Evolutionary conservation across 2,797 vertebrate species (phyloP).

Genomic region (Poeciliopsis infans): DNA sequence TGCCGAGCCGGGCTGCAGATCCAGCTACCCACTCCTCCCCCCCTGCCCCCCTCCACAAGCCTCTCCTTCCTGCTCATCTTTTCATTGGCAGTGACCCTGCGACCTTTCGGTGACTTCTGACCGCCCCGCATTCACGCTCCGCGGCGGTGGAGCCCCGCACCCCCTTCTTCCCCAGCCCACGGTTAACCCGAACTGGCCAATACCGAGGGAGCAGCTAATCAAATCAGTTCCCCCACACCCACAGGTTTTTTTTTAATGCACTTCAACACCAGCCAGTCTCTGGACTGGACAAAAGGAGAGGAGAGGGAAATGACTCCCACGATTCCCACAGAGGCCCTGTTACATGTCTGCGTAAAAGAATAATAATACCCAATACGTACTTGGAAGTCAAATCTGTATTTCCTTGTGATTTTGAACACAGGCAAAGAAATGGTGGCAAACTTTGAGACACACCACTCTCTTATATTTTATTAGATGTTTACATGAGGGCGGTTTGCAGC

Average conservation of each 20-base stretch:
- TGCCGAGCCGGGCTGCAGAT: constrained; percentile 52
- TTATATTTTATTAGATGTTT: constrained; percentile 17
- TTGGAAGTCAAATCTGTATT: constrained; percentile 22
- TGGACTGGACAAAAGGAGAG: constrained; percentile 63
- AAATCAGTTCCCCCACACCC: constrained; percentile 63
- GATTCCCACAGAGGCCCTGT: constrained; percentile 55
- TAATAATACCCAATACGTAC: neutral
- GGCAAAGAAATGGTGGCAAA: constrained; percentile 33
- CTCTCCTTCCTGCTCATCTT: constrained; percentile 47
- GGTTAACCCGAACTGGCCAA: constrained; percentile 67
- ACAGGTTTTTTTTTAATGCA: constrained; percentile 57
- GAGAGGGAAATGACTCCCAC: constrained; percentile 60
- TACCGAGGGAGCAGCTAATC: constrained; percentile 68
- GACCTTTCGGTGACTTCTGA: constrained; percentile 83
- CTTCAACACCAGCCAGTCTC: constrained; percentile 48
- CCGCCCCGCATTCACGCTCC: constrained; percentile 74
- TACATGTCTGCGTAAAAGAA: constrained; percentile 32
- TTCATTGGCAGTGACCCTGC: constrained; percentile 76
- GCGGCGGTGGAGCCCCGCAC: neutral
- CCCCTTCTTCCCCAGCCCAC: neutral
- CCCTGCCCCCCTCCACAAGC: constrained; percentile 44
- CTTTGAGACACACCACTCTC: constrained; percentile 24
- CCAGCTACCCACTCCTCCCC: constrained; percentile 59
- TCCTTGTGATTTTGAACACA: constrained; percentile 53
- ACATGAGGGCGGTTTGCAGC: constrained; percentile 48